These are phyloP conservation scores for Acanthacorydalis orientalis DNA, from an alignment of 2,888 invertebrate species.

Conservation along the genomic window DNA sequence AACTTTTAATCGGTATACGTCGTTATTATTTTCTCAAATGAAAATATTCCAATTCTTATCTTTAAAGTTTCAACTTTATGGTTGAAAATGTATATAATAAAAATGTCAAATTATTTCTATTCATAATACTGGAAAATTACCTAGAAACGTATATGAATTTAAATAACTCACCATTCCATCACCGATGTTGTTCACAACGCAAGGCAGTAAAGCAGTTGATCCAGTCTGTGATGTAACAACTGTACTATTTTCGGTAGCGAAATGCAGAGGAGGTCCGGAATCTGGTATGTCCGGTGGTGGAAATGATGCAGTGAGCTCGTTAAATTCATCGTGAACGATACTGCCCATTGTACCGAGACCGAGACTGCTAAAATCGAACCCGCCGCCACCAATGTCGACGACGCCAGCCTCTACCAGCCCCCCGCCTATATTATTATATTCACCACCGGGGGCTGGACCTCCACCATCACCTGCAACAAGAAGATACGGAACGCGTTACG, in stretches of 20 bases:
- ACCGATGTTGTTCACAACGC: slow-evolving; percentile 69
- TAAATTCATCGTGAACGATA: slow-evolving; percentile 11
- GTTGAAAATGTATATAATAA: too few relatives aligned
- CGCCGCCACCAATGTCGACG: background rate
- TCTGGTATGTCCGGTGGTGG: slow-evolving; percentile 15
- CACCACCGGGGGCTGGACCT: too few relatives aligned
- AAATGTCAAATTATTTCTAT: too few relatives aligned
- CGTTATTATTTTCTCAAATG: too few relatives aligned
- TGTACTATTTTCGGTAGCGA: slow-evolving; percentile 70
- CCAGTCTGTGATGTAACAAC: slow-evolving; percentile 69
- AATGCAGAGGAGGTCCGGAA: slow-evolving; percentile 49
- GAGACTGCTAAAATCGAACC: background rate
- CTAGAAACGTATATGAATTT: background rate
- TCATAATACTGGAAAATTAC: too few relatives aligned
- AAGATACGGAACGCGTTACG: too few relatives aligned
- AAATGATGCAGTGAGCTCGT: slow-evolving; percentile 24
- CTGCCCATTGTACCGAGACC: background rate
- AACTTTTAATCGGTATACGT: too few relatives aligned
- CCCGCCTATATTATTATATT: too few relatives aligned
- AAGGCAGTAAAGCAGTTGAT: slow-evolving; percentile 67
- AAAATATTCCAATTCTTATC: too few relatives aligned
- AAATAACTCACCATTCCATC: slow-evolving; percentile 65
- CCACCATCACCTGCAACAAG: too few relatives aligned
- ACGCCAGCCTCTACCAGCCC: too few relatives aligned
- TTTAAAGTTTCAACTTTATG: too few relatives aligned